phyloP scores from a whole-genome alignment of 2,797 vertebrate species.

The Limnodromus scolopaceus region DNA sequence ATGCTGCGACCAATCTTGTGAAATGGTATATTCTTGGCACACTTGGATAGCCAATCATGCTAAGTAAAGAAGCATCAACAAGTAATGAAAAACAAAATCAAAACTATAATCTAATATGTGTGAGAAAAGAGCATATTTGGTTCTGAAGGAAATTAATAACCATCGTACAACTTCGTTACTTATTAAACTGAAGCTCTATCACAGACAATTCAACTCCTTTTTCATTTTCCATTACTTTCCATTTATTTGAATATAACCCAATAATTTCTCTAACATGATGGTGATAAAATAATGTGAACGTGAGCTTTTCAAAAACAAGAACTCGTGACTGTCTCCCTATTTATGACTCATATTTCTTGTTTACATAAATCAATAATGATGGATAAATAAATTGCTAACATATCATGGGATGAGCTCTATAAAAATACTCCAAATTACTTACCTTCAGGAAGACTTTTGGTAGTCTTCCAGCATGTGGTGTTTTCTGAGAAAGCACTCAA shows the following conservation, averaged over 20 bases:
- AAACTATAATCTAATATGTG: background rate
- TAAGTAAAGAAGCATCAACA: background rate
- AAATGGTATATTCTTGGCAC: background rate
- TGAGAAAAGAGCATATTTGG: background rate
- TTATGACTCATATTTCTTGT: background rate
- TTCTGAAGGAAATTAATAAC: constrained; percentile 49
- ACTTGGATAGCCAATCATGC: background rate
- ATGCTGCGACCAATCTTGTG: background rate
- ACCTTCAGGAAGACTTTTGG: background rate
- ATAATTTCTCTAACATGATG: background rate
- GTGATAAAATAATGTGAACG: constrained; percentile 9
- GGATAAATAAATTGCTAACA: background rate
- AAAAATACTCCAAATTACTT: background rate
- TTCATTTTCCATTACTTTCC: constrained; percentile 30
- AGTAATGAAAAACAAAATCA: constrained; percentile 2
- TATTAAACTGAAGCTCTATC: constrained; percentile 13
- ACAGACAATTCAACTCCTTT: background rate
- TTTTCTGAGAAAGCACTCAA: background rate
- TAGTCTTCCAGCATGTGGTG: background rate
- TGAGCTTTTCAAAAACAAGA: background rate
- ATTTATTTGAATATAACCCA: constrained; percentile 38
- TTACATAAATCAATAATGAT: background rate
- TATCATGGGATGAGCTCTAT: background rate
- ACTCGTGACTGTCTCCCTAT: background rate
- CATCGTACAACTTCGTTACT: background rate